Conservation (phyloP, 2,888 invertebrate genomes). For the Drosophila setosimentum region DNA sequence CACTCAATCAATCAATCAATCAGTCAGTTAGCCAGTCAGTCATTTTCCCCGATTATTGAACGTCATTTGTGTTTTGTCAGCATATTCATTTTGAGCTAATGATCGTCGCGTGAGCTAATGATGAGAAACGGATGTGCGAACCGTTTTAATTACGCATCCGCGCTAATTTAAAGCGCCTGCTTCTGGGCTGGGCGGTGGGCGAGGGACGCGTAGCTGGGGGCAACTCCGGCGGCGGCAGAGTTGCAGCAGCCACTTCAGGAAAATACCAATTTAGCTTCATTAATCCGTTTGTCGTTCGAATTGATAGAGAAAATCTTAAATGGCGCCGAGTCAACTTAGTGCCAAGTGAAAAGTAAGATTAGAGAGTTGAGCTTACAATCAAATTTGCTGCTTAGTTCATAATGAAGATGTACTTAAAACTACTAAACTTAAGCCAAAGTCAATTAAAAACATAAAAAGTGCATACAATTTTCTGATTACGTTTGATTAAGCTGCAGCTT, state of each 20-base stretch:
- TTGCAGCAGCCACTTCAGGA: conserved; percentile 54
- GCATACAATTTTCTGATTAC: not conserved
- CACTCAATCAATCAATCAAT: conserved; percentile 53
- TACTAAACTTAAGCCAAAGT: not conserved
- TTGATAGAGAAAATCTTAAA: conserved; percentile 43
- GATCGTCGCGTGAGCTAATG: conserved; percentile 35
- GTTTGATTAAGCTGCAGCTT: not conserved
- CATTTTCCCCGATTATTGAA: conserved; percentile 48
- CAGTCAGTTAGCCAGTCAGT: conserved; percentile 29
- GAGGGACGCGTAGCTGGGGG: not conserved
- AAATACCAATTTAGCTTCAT: conserved; percentile 71
- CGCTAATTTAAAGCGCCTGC: conserved; percentile 39
- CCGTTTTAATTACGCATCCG: conserved; percentile 69
- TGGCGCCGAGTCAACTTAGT: conserved; percentile 17
- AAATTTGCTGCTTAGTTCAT: conserved; percentile 15
- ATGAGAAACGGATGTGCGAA: conserved; percentile 66
- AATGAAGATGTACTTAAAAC: not conserved
- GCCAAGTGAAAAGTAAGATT: conserved; percentile 36
- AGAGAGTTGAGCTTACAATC: conserved; percentile 35
- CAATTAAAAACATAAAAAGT: not conserved
- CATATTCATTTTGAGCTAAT: conserved; percentile 56
- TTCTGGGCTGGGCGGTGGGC: conserved; percentile 19
- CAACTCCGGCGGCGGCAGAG: conserved; percentile 22
- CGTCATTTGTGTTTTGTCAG: conserved; percentile 22
- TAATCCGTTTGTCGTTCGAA: conserved; percentile 59